Percentiles rank a stretch among this genome's conserved stretches.
phyloP scores from a whole-genome alignment of 2,797 vertebrate genomes.

The Gymnothorax reevesii region DNA sequence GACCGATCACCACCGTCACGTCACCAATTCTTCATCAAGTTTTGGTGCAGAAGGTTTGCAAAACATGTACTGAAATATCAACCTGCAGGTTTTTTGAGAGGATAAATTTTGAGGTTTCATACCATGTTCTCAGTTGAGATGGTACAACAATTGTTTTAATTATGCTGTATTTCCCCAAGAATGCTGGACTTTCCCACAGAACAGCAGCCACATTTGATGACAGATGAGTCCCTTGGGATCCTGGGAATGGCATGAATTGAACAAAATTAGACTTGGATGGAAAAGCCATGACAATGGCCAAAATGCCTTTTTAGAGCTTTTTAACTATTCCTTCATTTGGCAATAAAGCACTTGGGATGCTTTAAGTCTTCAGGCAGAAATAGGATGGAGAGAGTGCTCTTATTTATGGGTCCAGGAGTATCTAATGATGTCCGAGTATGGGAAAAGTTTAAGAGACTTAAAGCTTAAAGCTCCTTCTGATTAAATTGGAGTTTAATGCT shows the following conservation, averaged over 20 bases:
- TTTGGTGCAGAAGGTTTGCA: not conserved
- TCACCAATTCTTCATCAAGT: not conserved
- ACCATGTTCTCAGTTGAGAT: not conserved
- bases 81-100: not conserved
- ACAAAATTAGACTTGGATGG: not conserved
- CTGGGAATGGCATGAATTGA: not conserved
- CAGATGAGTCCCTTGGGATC: not conserved
- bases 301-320: not conserved
- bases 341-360: not conserved
- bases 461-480: not conserved
- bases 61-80: not conserved
- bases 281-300: not conserved
- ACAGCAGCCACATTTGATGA: not conserved
- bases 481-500: not conserved
- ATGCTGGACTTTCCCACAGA: constrained; percentile 1
- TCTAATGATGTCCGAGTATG: not conserved
- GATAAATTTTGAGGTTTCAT: not conserved
- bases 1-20: not conserved
- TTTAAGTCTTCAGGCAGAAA: not conserved
- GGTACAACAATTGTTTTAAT: not conserved
- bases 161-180: not conserved
- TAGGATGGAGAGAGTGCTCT: not conserved
- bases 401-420: not conserved
- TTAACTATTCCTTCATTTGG: not conserved
- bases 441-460: not conserved